Base-by-base conservation (phyloP, 2,888 invertebrate genomes). In the Iphiclides podalirius region DNA sequence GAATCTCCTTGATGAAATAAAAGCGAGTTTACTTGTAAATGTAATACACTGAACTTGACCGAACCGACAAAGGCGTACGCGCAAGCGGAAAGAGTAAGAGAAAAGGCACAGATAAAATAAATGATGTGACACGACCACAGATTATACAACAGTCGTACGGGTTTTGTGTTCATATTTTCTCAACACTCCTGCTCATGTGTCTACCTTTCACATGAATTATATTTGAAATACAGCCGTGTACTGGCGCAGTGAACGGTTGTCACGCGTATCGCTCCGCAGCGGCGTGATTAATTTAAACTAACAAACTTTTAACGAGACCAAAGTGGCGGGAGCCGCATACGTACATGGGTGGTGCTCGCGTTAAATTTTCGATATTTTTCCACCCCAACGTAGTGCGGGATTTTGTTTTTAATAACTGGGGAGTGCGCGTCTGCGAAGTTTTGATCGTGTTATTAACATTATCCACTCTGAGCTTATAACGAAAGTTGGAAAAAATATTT, bases 241-340 rank as follows among this genome's bases (percentile, higher is more conserved):
- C 13, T 7, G 37, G 4, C 23, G 26, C 17, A 15, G 4, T 33
- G 26, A 40, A 34, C 13, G 15, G 23, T 11, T 13, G 39, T 13
- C 37, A 33, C 17, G 20, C 37, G 33, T 23, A 31, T 15, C 49
- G 50, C 52, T 49, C 52, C 53, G 51, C 54, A 49, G 47, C 47
- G 37, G 41, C 45, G 54, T 60, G 55, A 60, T 61, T 63, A 63
- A 56, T 62, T 60, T 60, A 53, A 60, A 58, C 58, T 59, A 60
- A 53, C 55, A 52, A 61, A 62, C 49, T 63, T 59, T 59, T 60
- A 62, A 63, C 60, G 60, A 60, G 56, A 39, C 49, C 58, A 53
- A 55, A 47, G 54, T 55, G 59, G 50, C 36, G 40, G 39, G 20
- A 38, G 38, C 43, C 38, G 20, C 43, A 38, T 49, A 38, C 48